phyloP scores from a whole-genome alignment of 2,888 invertebrate genomes.

The Drosophila paucipuncta region DNA sequence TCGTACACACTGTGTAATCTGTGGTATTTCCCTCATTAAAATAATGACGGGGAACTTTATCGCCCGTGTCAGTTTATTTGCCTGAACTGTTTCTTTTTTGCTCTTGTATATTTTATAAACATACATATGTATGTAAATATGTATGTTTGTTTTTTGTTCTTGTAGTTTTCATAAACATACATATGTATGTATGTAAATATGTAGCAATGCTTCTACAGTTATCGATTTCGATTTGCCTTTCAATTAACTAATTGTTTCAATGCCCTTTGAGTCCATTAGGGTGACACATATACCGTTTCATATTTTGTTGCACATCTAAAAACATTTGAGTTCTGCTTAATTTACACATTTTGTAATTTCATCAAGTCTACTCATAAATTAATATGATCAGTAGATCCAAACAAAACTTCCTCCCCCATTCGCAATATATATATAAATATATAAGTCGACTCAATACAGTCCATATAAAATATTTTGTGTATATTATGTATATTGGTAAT shows the following conservation, averaged over 20 bases:
- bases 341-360: neutral
- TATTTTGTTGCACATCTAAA: neutral
- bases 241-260: neutral
- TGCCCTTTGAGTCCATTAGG: neutral
- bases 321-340: neutral
- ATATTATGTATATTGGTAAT: neutral
- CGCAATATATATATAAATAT: neutral
- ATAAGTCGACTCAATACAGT: neutral
- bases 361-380: neutral
- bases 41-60: neutral
- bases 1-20: neutral
- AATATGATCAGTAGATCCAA: neutral
- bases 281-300: neutral
- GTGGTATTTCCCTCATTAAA: slow-evolving; percentile 1
- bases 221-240: neutral
- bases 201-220: neutral
- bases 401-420: neutral
- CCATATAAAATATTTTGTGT: neutral
- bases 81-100: neutral
- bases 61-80: neutral
- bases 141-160: neutral
- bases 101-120: neutral
- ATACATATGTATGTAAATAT: neutral
- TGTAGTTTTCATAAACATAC: neutral
- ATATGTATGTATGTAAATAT: neutral